Evolutionary conservation across 2,113 vertebrate genomes (phyloP).

Genomic region (Marmota flaviventris): DNA sequence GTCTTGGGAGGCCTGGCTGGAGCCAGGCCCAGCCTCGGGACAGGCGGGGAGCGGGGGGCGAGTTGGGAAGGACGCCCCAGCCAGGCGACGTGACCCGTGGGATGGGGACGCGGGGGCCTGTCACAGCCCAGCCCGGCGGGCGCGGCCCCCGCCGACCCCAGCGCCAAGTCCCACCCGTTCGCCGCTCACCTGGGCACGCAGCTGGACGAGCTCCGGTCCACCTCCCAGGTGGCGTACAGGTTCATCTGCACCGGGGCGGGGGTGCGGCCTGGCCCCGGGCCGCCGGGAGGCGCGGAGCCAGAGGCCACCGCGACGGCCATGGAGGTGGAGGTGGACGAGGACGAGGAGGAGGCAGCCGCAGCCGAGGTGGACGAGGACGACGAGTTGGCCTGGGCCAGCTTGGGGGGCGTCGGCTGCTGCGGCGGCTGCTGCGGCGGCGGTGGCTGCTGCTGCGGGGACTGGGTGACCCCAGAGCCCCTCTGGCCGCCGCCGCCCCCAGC

Average conservation of each 20-base stretch:
- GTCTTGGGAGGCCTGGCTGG: not conserved
- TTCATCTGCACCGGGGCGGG: constrained; percentile 94
- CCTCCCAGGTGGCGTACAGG: constrained; percentile 96
- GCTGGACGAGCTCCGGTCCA: constrained; percentile 94
- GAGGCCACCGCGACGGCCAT: constrained; percentile 81
- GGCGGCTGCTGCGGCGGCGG: constrained; percentile 61
- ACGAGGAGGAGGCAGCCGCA: constrained; percentile 74
- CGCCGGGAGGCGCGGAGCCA: constrained; percentile 88
- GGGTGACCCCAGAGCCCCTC: constrained; percentile 72
- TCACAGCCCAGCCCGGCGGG: not conserved
- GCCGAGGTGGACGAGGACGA: constrained; percentile 79
- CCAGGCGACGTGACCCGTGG: not conserved
- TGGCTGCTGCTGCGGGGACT: constrained; percentile 69
- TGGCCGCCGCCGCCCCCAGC: constrained; percentile 64
- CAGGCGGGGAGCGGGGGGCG: not conserved
- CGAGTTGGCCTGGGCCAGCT: constrained; percentile 72
- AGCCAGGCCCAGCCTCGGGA: not conserved
- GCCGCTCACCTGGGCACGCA: constrained; percentile 93
- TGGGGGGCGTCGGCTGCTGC: constrained; percentile 75
- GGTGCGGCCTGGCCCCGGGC: constrained; percentile 89
- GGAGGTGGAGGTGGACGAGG: constrained; percentile 80
- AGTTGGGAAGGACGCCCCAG: not conserved
- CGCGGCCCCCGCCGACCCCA: not conserved
- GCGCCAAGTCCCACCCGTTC: not conserved
- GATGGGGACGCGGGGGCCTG: not conserved